Evolutionary conservation across 2,888 invertebrate species (phyloP).

Genomic region (Napeogenes inachia): DNA sequence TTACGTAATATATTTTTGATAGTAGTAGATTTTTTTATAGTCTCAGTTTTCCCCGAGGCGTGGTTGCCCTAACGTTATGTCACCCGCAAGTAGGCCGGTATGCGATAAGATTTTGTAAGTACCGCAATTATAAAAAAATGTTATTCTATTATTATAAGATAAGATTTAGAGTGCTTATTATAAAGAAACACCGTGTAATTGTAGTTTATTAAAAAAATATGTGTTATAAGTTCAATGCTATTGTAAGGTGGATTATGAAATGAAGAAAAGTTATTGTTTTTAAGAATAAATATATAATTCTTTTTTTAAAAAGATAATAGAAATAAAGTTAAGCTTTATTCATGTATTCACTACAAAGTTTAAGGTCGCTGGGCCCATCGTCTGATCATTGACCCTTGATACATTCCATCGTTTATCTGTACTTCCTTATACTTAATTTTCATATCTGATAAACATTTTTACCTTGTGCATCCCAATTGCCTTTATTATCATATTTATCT

Average conservation of each 20-base stretch:
- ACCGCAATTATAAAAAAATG: conserved; percentile 10
- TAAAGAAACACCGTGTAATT: background rate
- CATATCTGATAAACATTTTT: too few species aligned
- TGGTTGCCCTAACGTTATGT: conserved; percentile 45
- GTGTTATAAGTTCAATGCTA: too few species aligned
- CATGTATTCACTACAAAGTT: background rate
- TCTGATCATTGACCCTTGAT: background rate
- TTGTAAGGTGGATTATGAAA: background rate
- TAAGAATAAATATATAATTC: too few species aligned
- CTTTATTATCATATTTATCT: too few species aligned
- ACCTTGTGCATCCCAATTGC: too few species aligned
- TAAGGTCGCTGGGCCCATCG: background rate
- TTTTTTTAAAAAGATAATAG: background rate
- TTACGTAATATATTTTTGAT: conserved; percentile 24
- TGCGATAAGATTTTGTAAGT: conserved; percentile 41
- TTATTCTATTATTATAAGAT: conserved; percentile 11
- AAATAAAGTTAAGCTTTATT: background rate
- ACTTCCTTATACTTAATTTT: too few species aligned
- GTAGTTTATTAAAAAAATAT: too few species aligned
- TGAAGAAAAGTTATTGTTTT: background rate
- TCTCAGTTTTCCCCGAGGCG: conserved; percentile 38
- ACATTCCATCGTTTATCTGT: too few species aligned
- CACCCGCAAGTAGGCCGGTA: conserved; percentile 46
- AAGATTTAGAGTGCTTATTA: background rate
- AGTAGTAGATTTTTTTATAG: conserved; percentile 14